A percentile compares a stretch with the other conserved stretches of the same genome.
phyloP scores from a whole-genome alignment of 2,888 invertebrate species.

The Lagria hirta region DNA sequence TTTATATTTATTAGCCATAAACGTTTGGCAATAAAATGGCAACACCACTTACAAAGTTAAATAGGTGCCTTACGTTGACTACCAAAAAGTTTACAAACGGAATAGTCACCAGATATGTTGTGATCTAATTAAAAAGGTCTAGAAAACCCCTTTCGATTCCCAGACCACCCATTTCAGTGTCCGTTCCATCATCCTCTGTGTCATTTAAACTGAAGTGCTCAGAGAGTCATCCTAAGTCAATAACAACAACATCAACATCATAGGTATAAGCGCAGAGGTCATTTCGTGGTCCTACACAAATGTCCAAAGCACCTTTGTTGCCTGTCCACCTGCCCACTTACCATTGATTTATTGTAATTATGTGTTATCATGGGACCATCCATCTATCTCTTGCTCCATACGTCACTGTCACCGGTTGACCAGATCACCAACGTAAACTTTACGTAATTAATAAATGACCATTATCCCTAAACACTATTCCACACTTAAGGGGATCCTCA shows the following conservation, averaged over 20 bases:
- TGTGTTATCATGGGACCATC: slow-evolving; percentile 41
- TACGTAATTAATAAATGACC: slow-evolving; percentile 28
- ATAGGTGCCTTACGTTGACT: slow-evolving; percentile 11
- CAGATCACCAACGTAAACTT: slow-evolving; percentile 24
- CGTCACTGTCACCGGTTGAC: slow-evolving; percentile 30
- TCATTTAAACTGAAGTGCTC: slow-evolving; percentile 20
- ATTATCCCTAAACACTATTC: too few relatives aligned
- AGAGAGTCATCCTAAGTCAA: slow-evolving; percentile 28
- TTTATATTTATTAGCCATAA: slow-evolving; percentile 45
- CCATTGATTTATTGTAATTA: slow-evolving; percentile 43
- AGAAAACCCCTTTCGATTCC: slow-evolving; percentile 4
- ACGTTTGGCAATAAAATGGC: slow-evolving; percentile 42
- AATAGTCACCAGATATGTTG: slow-evolving; percentile 7
- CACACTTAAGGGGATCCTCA: too few relatives aligned
- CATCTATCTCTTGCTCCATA: slow-evolving; percentile 36
- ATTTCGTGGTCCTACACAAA: slow-evolving; percentile 24
- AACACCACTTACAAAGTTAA: slow-evolving; percentile 25
- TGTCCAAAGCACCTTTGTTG: slow-evolving; percentile 27
- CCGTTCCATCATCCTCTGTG: slow-evolving; percentile 22
- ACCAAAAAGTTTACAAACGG: slow-evolving; percentile 9
- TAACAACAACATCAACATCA: slow-evolving; percentile 23
- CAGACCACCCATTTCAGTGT: slow-evolving; percentile 25
- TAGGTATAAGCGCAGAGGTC: slow-evolving; percentile 22
- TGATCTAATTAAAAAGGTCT: slow-evolving; percentile 8
- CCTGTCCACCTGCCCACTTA: slow-evolving; percentile 40